Evolutionary conservation across 2,888 invertebrate genomes (phyloP), one percentile per base, ranked within the genome.

Genomic region (Ophion ellenae): DNA sequence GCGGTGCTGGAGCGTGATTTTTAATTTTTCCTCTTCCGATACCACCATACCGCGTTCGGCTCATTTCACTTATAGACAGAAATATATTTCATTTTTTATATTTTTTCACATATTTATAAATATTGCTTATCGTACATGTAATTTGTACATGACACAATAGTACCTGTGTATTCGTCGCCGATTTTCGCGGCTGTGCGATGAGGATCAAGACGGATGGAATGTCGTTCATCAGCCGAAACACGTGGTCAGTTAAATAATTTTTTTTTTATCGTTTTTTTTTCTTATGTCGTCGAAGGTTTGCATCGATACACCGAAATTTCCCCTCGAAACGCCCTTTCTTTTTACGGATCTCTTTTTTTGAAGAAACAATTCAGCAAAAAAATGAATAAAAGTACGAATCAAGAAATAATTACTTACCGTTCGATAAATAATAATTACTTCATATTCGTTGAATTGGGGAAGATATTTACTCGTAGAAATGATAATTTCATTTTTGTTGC

Each of bases 231-330:
- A 88, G 87, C 84, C 89, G 87, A 66, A 84, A 70, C 91, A 92
- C 92, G 91, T 92, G 92, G 92, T 92, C 90, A 90, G 92, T 92
- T 69, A 1, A 57, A 69, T 74, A 32, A 67, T 66, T 24, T 61
- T 32, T 32, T 67, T 32, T 66, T 77, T 78, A 59, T 36, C 24
- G 14, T 47, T 59, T 11, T n/a, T 11, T n/a, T n/a, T 2, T 20
- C 11, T 11, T 14, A 7, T 45, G 64, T 20, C 53, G 17, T 11
- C 24, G 28, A 4, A 28, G 32, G 20, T 32, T 57, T 71, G 17
- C 32, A 69, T 45, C 45, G 17, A 20, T 20, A 14, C 45, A 7
- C 5, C 24, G n/a, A 2, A 67, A 11, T 11, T 20, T 36, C n/a
- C 32, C 20, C 9, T 9, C 40, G 6, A 40, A 40, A 40, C 40